Evolutionary conservation across 2,113 vertebrate species (phyloP).

Genomic region (Pelusios castaneus): DNA sequence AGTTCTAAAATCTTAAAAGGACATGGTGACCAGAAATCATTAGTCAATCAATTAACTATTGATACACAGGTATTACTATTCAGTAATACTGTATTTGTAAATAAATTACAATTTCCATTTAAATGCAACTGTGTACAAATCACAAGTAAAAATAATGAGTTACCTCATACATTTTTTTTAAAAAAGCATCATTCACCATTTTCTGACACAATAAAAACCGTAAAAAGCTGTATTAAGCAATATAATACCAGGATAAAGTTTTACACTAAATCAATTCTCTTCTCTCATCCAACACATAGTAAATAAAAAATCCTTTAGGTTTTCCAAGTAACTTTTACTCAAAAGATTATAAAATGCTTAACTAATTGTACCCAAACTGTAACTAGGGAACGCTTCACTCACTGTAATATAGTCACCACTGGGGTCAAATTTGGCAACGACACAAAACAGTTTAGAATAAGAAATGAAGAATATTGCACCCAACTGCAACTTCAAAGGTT

Average conservation of each 20-base stretch:
- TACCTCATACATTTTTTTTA: background rate
- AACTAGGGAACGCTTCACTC: background rate
- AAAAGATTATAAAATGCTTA: background rate
- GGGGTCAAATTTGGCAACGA: background rate
- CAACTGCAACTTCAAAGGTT: background rate
- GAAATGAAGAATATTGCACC: background rate
- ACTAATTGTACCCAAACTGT: background rate
- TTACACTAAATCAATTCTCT: too few species aligned
- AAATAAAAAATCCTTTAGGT: too few species aligned
- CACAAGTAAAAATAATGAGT: background rate
- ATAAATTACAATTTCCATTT: background rate
- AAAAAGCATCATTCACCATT: background rate
- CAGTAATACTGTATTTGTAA: background rate
- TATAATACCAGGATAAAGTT: too few species aligned
- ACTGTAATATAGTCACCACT: background rate
- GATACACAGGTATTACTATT: too few species aligned
- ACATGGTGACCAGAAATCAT: background rate
- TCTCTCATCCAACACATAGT: too few species aligned
- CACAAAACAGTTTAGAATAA: background rate
- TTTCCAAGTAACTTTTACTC: too few species aligned
- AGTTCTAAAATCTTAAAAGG: background rate
- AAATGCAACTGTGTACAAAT: background rate
- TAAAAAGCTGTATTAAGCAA: accelerated
- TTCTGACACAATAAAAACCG: background rate
- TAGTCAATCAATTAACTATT: background rate